A percentile compares a stretch with the other conserved stretches of the same genome.
phyloP scores from a whole-genome alignment of 2,797 vertebrate species.

The Salarias fasciatus region DNA sequence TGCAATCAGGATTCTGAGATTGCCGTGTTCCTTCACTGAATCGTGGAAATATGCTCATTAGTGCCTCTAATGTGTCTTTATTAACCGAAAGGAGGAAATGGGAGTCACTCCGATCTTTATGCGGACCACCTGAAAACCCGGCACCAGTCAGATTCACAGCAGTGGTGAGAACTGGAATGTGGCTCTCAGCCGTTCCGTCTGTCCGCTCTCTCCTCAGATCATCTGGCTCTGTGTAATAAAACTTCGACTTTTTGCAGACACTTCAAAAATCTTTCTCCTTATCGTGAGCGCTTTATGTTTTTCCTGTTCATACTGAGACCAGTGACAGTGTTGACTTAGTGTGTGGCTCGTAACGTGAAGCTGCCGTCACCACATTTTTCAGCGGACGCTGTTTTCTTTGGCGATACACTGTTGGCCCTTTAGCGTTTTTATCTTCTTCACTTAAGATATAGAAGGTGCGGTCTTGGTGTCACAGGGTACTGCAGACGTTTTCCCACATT shows the following conservation, averaged over 20 bases:
- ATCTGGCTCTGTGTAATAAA: not conserved
- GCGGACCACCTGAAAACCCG: too few relatives aligned
- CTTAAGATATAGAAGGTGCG: constrained; percentile 18
- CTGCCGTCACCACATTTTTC: constrained; percentile 49
- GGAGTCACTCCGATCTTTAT: too few relatives aligned
- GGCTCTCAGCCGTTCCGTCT: not conserved
- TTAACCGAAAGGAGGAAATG: too few relatives aligned
- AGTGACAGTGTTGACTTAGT: constrained; percentile 14
- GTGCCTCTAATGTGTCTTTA: too few relatives aligned
- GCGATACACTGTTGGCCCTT: constrained; percentile 9
- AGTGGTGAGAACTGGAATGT: too few relatives aligned
- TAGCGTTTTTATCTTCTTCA: constrained; percentile 29
- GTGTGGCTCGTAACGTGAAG: constrained; percentile 3
- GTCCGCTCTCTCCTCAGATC: not conserved
- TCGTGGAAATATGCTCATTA: too few relatives aligned
- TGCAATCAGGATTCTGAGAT: too few relatives aligned
- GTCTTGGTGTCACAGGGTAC: constrained; percentile 8
- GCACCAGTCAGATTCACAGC: too few relatives aligned
- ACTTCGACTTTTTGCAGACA: not conserved
- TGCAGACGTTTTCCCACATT: constrained; percentile 14
- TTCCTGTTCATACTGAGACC: not conserved
- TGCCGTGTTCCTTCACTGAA: too few relatives aligned
- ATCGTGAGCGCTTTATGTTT: constrained; percentile 17
- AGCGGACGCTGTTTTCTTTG: constrained; percentile 44
- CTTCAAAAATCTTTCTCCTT: not conserved